phyloP scores from a whole-genome alignment of 2,797 vertebrate species.

The Microchirus variegatus region DNA sequence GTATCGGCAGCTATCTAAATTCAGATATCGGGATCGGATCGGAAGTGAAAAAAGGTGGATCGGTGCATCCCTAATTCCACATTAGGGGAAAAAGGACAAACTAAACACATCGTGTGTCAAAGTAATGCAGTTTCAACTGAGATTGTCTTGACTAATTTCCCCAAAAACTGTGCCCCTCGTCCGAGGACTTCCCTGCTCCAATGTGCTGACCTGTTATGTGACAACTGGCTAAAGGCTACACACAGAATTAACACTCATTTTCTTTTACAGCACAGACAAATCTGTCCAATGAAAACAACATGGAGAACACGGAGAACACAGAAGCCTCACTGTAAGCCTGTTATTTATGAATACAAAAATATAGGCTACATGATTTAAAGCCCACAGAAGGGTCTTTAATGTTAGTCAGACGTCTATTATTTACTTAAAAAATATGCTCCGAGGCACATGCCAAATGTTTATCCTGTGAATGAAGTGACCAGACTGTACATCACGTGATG shows the following conservation, averaged over 20 bases:
- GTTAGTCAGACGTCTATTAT: constrained; percentile 60
- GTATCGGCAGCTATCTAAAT: too few relatives aligned
- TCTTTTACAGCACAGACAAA: constrained; percentile 27
- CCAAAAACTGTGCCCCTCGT: constrained; percentile 35
- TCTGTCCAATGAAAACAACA: constrained; percentile 57
- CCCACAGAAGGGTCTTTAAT: constrained; percentile 50
- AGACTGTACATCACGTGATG: constrained; percentile 60
- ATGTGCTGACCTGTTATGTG: constrained; percentile 16
- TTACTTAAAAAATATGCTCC: constrained; percentile 57
- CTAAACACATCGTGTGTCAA: constrained; percentile 3
- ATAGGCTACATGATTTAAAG: constrained; percentile 49
- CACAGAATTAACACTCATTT: constrained; percentile 31
- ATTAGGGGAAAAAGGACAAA: constrained; percentile 1
- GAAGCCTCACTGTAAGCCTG: constrained; percentile 43
- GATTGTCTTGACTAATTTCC: constrained; percentile 46
- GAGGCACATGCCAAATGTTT: constrained; percentile 56
- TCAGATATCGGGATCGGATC: too few relatives aligned
- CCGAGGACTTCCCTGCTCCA: constrained; percentile 35
- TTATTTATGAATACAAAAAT: constrained; percentile 56
- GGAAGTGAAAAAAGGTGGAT: too few relatives aligned
- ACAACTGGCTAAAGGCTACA: constrained; percentile 14
- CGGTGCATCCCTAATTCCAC: too few relatives aligned
- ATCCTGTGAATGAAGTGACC: constrained; percentile 66
- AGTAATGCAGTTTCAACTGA: background rate
- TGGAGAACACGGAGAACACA: constrained; percentile 42